Evolutionary conservation across 35 echinoderm and acorn worm species (phyloP).

Genomic region (Hemicentrotus pulcherrimus): DNA sequence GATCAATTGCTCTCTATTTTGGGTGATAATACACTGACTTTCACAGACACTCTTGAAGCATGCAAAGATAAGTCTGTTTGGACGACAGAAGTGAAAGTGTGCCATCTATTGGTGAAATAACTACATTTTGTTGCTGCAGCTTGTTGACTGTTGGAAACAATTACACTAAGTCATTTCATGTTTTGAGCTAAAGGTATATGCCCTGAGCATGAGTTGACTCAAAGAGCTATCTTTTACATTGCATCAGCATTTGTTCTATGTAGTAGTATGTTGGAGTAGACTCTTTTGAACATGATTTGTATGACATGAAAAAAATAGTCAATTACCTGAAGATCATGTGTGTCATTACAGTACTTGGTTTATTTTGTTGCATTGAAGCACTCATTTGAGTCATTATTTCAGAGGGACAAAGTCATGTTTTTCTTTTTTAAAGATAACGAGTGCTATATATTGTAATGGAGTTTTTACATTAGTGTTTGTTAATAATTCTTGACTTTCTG

Average conservation of each 20-base stretch:
- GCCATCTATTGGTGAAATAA: neutral
- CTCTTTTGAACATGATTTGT: neutral
- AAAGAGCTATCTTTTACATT: neutral
- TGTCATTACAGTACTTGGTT: neutral
- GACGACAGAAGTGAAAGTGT: neutral
- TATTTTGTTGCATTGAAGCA: neutral
- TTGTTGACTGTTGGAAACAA: neutral
- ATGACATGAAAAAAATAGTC: neutral
- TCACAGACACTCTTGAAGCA: neutral
- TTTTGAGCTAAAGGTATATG: neutral
- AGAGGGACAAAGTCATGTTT: too few relatives aligned
- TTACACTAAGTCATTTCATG: neutral
- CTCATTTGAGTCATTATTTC: too few relatives aligned
- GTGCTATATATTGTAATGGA: too few relatives aligned
- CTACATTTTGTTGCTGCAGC: neutral
- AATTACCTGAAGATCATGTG: neutral
- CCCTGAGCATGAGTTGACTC: neutral
- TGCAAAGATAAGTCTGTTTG: neutral
- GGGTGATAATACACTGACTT: neutral
- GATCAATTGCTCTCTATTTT: neutral
- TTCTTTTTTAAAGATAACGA: too few relatives aligned
- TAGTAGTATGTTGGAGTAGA: neutral
- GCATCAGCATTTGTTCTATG: neutral
- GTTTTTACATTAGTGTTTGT: too few relatives aligned
- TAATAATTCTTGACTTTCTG: too few relatives aligned